Evolutionary conservation across 2,888 invertebrate genomes (phyloP), one percentile per base, ranked within the genome.

Genomic region (Biston betularia): DNA sequence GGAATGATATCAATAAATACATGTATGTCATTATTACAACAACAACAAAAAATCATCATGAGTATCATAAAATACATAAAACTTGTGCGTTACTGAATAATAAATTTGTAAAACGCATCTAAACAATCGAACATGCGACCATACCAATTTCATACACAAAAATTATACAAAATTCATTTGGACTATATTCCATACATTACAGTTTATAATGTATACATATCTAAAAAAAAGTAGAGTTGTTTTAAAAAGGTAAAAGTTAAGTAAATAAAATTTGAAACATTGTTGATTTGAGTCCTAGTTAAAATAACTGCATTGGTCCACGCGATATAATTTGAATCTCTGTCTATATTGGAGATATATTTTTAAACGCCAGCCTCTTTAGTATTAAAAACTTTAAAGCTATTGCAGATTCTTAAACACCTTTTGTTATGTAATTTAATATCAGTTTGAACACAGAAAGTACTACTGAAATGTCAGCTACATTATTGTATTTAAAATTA

Each of bases 271-370:
- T 3, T 24, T 24, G 24, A 24, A 24, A 24, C 1, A 24, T 24
- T 24, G 24, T 24, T 24, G 24, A 24, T 24, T n/a, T 3, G 24
- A 24, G 24, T 24, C 24, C 24, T 24, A 24, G n/a, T 53, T 63
- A 45, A 50, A 46, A 44, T 63, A 62, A 57, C 52, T 24, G 9
- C 15, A 73, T 78, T 79, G 79, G 79, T 79, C 77, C 79, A 71
- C 70, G 66, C 65, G 38, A 35, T 45, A 57, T 57, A 50, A 49
- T 40, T 55, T 55, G 9, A n/a, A 50, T 4, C 34, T 35, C 33
- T 34, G 6, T 49, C 33, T 49, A 35, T 54, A 40, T 54, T 54
- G 40, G 53, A 54, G 53, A 54, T 15, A 38, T 8, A 9, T 54
- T 53, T n/a, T 40, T 15, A 40, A 53, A 15, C 24, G 7, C 14